A percentile compares a stretch with the other conserved stretches of the same genome.
Conservation (phyloP, 2,797 vertebrate genomes). For the Babyrousa celebensis region DNA sequence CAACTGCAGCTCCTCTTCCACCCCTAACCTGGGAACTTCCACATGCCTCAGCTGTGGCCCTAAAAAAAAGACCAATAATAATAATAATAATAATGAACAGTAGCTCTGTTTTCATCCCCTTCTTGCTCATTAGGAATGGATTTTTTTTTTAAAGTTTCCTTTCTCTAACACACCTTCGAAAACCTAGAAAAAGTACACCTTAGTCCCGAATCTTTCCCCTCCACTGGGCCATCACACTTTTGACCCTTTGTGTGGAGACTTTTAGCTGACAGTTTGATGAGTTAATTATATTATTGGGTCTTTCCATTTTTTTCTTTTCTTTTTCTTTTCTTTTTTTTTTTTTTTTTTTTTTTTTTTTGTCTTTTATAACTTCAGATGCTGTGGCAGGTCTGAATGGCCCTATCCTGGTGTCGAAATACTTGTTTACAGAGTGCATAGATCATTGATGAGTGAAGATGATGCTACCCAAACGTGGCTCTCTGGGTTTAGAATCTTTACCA, state of each 20-base stretch:
- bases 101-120: constrained; percentile 20
- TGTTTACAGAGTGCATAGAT: not conserved
- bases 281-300: not conserved
- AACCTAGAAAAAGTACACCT: constrained; percentile 45
- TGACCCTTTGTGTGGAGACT: not conserved
- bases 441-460: not conserved
- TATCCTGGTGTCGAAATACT: not conserved
- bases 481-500: not conserved
- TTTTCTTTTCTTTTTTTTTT: constrained; percentile 38
- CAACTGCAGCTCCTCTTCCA: too few relatives aligned
- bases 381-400: not conserved
- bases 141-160: constrained; percentile 58
- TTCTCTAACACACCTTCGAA: constrained; percentile 39
- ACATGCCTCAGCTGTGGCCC: too few relatives aligned
- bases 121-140: constrained; percentile 42
- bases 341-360: not conserved
- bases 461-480: not conserved
- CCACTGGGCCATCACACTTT: not conserved
- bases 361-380: not conserved
- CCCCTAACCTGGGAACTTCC: too few relatives aligned
- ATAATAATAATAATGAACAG: constrained; percentile 14
- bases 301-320: not conserved
- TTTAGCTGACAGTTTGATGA: constrained; percentile 29
- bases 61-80: too few relatives aligned
- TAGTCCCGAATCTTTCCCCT: not conserved